phyloP scores from a whole-genome alignment of 1,140 invertebrate genomes.

The Lithobius niger region DNA sequence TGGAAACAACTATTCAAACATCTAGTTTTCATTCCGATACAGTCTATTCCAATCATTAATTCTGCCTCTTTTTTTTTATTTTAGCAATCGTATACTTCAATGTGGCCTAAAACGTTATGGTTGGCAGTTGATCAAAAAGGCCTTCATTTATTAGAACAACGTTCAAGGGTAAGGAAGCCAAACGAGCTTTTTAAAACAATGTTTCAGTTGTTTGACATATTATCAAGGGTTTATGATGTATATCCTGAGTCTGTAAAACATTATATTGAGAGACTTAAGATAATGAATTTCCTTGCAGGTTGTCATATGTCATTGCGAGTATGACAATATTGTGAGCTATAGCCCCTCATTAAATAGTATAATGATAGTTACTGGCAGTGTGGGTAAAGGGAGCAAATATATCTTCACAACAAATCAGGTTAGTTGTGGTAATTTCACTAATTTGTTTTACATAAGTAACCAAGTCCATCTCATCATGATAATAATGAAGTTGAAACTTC shows the following conservation, averaged over 20 bases:
- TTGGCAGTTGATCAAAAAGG: slow-evolving; percentile 83
- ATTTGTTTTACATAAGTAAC: too few relatives aligned
- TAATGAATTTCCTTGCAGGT: slow-evolving; percentile 39
- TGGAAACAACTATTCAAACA: slow-evolving; percentile 18
- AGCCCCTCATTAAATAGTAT: slow-evolving; percentile 75
- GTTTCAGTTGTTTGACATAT: slow-evolving; percentile 7
- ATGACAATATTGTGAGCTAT: slow-evolving; percentile 69
- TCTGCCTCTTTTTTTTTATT: slow-evolving; percentile 15
- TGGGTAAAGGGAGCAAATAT: slow-evolving; percentile 80
- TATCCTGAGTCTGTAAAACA: too few relatives aligned
- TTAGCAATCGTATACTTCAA: slow-evolving; percentile 89
- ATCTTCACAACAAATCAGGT: slow-evolving; percentile 75
- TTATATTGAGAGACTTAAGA: too few relatives aligned
- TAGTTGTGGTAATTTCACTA: too few relatives aligned
- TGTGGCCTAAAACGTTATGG: slow-evolving; percentile 75
- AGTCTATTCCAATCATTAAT: neutral
- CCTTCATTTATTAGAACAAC: slow-evolving; percentile 77
- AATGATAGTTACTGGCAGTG: slow-evolving; percentile 68
- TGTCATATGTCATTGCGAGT: slow-evolving; percentile 77
- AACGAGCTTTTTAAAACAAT: neutral
- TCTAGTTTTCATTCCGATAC: neutral
- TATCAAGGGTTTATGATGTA: too few relatives aligned
- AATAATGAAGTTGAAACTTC: too few relatives aligned
- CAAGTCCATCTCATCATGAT: too few relatives aligned
- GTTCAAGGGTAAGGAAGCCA: slow-evolving; percentile 50